Evolutionary conservation across 2,888 invertebrate species (phyloP), one percentile per base, ranked within the genome.

Genomic region (Rotaria macrura): DNA sequence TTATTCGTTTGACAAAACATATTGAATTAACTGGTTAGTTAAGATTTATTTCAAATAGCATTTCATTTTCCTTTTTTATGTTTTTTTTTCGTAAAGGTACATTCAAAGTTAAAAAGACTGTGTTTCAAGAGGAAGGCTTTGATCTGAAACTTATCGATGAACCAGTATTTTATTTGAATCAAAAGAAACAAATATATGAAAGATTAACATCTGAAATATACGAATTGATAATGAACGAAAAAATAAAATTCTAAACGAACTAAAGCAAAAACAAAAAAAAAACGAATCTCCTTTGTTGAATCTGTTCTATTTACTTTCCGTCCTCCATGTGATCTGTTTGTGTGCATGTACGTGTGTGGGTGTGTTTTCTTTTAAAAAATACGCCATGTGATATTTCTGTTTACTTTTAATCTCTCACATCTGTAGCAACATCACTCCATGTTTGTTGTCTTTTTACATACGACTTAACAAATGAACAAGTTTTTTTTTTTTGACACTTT

Each of bases 41-140:
- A 9, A 72, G 4, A 23, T 9, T 34, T 84, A 54, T 34, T 84
- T 29, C 12, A 14, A n/a, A n/a, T n/a, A n/a, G n/a, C n/a, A n/a
- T n/a, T n/a, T n/a, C n/a, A n/a, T n/a, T n/a, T 84, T 29, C 1
- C n/a, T n/a, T 38, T 55, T 2, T n/a, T n/a, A 2, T 23, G 4
- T 57, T 43, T 52, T 49, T 74, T 85, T 43, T 34, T 52, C 52
- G 20, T 52, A 12, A 49, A 86, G 86, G 86, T 6, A 84, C 86
- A 57, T 86, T 86, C 57, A 86, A 86, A 86, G 84, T 84, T 72
- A 86, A 86, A 55, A 86, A 86, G 34, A 86, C 55, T 2, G 52
- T 40, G 14, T 57, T 84, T 47, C 84, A 84, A 23, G 86, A 86
- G 40, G 84, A 86, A 85, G 43, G 40, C 14, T 86, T 47, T 47